These are phyloP conservation scores for Plagodis dolabraria DNA, from an alignment of 2,888 invertebrate genomes.

Conservation along the genomic window DNA sequence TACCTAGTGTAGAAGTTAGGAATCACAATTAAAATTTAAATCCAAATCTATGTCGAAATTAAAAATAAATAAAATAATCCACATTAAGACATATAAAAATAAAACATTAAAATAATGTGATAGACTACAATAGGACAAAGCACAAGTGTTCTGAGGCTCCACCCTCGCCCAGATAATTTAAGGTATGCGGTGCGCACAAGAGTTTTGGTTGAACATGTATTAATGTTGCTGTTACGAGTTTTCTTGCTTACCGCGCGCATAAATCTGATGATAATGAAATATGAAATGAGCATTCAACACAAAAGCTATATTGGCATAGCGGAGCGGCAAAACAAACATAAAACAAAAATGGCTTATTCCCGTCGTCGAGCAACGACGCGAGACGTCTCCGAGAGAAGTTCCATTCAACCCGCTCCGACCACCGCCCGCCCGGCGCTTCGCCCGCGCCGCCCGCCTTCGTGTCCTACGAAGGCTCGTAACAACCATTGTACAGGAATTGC, in stretches of 20 bases:
- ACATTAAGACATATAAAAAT: too few relatives aligned
- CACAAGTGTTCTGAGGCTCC: too few relatives aligned
- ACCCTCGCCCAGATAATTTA: too few relatives aligned
- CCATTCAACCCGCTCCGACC: constrained; percentile 41
- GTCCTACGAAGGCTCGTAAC: constrained; percentile 27
- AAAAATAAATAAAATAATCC: too few relatives aligned
- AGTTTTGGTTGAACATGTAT: neutral
- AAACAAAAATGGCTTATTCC: constrained; percentile 66
- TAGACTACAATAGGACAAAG: too few relatives aligned
- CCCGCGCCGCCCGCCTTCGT: constrained; percentile 20
- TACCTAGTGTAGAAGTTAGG: too few relatives aligned
- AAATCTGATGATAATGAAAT: constrained; percentile 67
- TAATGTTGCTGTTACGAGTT: constrained; percentile 20
- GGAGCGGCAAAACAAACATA: constrained; percentile 63
- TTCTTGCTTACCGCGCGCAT: constrained; percentile 45
- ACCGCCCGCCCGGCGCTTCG: constrained; percentile 8
- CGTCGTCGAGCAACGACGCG: constrained; percentile 38
- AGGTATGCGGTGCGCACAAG: too few relatives aligned
- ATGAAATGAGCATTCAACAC: constrained; percentile 63
- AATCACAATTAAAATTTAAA: too few relatives aligned
- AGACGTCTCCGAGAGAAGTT: constrained; percentile 45
- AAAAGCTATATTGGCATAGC: constrained; percentile 64
- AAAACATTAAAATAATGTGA: too few relatives aligned
- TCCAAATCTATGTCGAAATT: too few relatives aligned
- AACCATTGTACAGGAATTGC: constrained; percentile 40